Conservation (phyloP, 1,140 invertebrate species). For the Drosophila ercepeae region DNA sequence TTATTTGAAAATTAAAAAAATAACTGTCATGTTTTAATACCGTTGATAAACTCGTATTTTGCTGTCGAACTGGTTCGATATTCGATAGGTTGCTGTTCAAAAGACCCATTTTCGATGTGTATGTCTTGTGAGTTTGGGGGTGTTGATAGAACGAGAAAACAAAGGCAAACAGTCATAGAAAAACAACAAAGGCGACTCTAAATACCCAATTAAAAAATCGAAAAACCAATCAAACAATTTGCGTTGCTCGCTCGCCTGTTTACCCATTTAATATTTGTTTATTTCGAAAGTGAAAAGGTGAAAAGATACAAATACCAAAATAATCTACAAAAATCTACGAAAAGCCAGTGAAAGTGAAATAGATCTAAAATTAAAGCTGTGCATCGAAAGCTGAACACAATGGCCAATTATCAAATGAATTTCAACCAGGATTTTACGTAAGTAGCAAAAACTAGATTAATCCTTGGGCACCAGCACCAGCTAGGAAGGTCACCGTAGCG, state of each 20-base stretch:
- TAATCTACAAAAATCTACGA: conserved; percentile 1
- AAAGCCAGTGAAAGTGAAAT: conserved; percentile 63
- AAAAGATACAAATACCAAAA: not conserved
- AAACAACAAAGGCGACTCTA: conserved; percentile 47
- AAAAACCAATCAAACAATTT: conserved; percentile 25
- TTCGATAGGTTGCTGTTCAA: conserved; percentile 1
- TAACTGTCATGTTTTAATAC: too few species aligned
- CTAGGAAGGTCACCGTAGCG: conserved; percentile 61
- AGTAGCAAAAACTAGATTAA: conserved; percentile 44
- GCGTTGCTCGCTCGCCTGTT: conserved; percentile 16
- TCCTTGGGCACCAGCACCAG: conserved; percentile 48
- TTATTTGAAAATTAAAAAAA: not conserved
- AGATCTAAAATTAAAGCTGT: conserved; percentile 27
- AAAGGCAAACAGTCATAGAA: conserved; percentile 33
- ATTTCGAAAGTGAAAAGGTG: not conserved
- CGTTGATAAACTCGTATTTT: not conserved
- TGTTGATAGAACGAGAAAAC: conserved; percentile 47
- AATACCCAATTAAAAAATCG: conserved; percentile 23
- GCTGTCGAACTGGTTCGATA: conserved; percentile 2
- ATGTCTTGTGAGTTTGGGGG: conserved; percentile 13
- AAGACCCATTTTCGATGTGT: not conserved
- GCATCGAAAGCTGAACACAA: conserved; percentile 40
- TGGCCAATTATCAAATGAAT: conserved; percentile 80
- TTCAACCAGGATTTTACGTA: conserved; percentile 83
- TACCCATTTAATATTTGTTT: not conserved